These are phyloP conservation scores for Ctenodactylus gundi DNA, from an alignment of 2,113 vertebrate genomes.

Conservation along the genomic window DNA sequence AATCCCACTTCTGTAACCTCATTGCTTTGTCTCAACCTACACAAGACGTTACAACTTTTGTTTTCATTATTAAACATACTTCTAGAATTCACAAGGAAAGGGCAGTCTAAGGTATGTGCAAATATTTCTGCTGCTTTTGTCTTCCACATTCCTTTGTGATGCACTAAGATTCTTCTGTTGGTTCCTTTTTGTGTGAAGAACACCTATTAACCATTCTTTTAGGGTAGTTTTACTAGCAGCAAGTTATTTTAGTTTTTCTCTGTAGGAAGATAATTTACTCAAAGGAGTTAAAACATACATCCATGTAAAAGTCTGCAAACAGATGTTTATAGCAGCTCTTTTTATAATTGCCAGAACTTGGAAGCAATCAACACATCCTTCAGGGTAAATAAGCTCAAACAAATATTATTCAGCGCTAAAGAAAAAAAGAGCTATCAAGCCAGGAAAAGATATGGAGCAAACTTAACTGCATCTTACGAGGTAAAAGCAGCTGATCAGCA, in stretches of 20 bases:
- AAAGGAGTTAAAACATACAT: neutral
- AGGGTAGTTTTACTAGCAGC: neutral
- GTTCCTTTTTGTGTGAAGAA: neutral
- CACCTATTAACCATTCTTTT: neutral
- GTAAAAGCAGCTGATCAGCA: neutral
- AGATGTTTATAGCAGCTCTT: neutral
- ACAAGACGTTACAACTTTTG: neutral
- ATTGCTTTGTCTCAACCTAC: neutral
- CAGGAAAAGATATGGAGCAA: neutral
- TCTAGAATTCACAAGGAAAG: neutral
- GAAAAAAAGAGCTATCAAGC: neutral
- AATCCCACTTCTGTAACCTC: neutral
- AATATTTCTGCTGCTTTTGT: neutral
- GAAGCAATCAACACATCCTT: neutral
- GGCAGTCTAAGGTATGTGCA: too few relatives aligned
- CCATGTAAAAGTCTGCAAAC: neutral
- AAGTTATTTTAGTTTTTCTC: neutral
- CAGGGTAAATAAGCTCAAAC: too few relatives aligned
- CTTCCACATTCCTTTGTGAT: neutral
- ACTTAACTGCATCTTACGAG: neutral
- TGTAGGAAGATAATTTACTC: neutral
- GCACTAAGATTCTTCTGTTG: neutral
- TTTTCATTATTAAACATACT: neutral
- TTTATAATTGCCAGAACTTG: neutral
- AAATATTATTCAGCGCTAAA: neutral